Evolutionary conservation across 1,140 invertebrate genomes (phyloP), one percentile per base, ranked within the genome.

Genomic region (Melitaea cinxia): DNA sequence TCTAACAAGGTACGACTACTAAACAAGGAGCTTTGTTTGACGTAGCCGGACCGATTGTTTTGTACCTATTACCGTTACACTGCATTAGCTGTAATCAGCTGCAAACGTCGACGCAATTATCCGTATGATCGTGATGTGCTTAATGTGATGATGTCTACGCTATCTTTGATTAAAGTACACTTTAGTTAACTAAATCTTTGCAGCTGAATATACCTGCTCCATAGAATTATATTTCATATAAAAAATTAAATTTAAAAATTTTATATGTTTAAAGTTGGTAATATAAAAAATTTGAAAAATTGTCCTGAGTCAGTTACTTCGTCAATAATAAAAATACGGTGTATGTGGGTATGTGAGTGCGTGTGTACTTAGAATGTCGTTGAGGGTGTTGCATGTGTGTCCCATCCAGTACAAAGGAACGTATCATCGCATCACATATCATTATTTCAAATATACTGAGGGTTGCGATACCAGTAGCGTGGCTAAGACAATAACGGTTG

Each of bases 331-430:
- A 26, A 26, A 26, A n/a, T n/a, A n/a, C n/a, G n/a, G n/a, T n/a
- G n/a, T n/a, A n/a, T n/a, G n/a, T n/a, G n/a, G n/a, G n/a, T n/a
- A 69, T 67, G 63, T 47, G 59, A 30, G 24, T 47, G 55, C 30
- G 45, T 61, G 42, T 65, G 61, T 60, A 21, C 45, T 35, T 59
- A 69, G 58, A 62, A 39, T 33, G 50, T 73, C 70, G 59, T 73
- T 65, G 75, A 69, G 59, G 62, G 72, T 81, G 75, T 54, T 80
- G 80, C 80, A 82, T 82, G 78, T 49, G 19, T 75, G 68, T 69
- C 62, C 54, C 63, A 62, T 65, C 49, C 39, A 54, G 47, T 54
- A 66, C 45, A 66, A 57, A 37, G 24, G 17, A 52, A 50, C 53
- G 33, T 54, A 50, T 59, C 49, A 21, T n/a, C 55, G 47, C 60